Evolutionary conservation across 2,888 invertebrate species (phyloP), one percentile per base, ranked within the genome.

Genomic region (Microplitis manilae): DNA sequence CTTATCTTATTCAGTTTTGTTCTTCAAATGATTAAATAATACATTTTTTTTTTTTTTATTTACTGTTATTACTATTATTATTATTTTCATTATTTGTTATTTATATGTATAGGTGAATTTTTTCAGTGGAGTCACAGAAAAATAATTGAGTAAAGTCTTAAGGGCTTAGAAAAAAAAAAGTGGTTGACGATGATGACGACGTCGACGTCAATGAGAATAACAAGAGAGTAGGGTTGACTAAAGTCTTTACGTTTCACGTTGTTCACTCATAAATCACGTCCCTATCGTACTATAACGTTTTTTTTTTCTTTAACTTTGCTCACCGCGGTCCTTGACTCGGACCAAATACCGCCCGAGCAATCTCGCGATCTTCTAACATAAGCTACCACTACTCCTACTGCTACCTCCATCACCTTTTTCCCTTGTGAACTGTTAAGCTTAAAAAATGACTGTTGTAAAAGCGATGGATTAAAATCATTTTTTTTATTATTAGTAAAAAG

Each of bases 241-340:
- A 9, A 8, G 60, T 20, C 64, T 70, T 59, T 41, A 59, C 41
- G 38, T 59, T 38, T 65, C 65, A 64, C 77, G 65, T 68, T 77
- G 79, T 79, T 77, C 79, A 72, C 76, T 78, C 75, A 80, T 82
- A 81, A 80, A 81, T 82, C 81, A 77, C 79, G 79, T 81, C 73
- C 50, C 76, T 79, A 73, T 79, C 75, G 73, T 76, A 70, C 68
- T 30, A 30, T 30, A 69, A 41, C 68, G 71, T 74, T 41, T 73
- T 69, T 71, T 76, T 69, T 79, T 76, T 76, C 50, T 30, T 30
- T 30, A 65, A 41, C 15, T 41, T 20, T 75, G 20, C 75, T 67
- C 68, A 40, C 60, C 67, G 74, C 65, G 74, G 68, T 68, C 74
- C 78, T 64, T 78, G 65, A 79, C 72, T 71, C 65, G 64, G 70